Percentiles rank a stretch among this genome's conserved stretches.
Evolutionary conservation across 2,888 invertebrate species (phyloP).

Genomic region (Scaptomyza parva): DNA sequence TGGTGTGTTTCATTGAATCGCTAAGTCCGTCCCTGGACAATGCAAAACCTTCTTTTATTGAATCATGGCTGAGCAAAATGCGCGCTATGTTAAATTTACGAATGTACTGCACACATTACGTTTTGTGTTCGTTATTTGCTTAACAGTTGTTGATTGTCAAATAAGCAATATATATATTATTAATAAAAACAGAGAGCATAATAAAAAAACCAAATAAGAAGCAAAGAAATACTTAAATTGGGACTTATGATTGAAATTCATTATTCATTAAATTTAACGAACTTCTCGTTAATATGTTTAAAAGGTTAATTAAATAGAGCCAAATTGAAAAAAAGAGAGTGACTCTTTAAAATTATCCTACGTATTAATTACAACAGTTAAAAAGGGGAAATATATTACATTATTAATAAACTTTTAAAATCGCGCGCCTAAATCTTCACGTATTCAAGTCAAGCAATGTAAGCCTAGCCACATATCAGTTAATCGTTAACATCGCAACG

Average conservation of each 20-base stretch:
- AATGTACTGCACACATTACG: not conserved
- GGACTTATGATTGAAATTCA: not conserved
- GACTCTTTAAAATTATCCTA: not conserved
- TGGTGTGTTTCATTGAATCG: not conserved
- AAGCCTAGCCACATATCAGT: no score
- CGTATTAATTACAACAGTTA: not conserved
- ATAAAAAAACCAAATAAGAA: not conserved
- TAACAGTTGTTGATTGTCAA: conserved; percentile 1
- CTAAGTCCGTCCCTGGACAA: not conserved
- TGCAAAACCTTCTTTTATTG: not conserved
- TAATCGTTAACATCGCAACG: conserved; percentile 1
- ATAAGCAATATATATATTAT: not conserved
- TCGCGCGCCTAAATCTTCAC: not conserved
- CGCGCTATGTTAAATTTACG: conserved; percentile 1
- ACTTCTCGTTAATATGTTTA: not conserved
- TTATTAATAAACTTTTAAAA: not conserved
- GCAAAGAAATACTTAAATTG: not conserved
- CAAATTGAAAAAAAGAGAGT: not conserved
- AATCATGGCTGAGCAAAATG: no score
- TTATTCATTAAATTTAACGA: not conserved
- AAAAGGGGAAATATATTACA: not conserved
- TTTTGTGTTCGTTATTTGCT: not conserved
- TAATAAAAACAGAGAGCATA: not conserved
- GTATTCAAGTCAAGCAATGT: not conserved
- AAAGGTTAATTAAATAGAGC: not conserved